Base-by-base conservation (phyloP, 1,140 invertebrate genomes). In the Lysiphlebus fabarum region DNA sequence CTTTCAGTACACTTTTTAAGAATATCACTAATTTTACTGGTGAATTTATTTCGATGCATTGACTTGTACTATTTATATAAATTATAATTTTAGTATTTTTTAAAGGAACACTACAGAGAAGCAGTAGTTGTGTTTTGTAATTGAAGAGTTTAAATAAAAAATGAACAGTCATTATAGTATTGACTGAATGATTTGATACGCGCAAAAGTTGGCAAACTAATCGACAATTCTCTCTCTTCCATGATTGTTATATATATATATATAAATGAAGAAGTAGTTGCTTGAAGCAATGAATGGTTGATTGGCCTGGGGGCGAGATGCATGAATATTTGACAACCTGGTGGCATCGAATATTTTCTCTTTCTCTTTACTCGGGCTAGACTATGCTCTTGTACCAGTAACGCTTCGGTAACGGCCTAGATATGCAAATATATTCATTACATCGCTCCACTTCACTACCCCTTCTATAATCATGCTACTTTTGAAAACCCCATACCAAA, bases 341-440 rank as follows among this genome's bases (percentile, higher is more conserved):
- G 66, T 41, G 17, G 17, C 17, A 26, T 26, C 53, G 43, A n/a
- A n/a, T 55, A 66, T 68, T 71, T 59, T 62, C 44, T 42, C 37
- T 33, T 41, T 44, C 51, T 10, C 41, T 58, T 50, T 48, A 10
- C 60, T 62, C 53, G 69, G 63, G 63, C 14, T 47, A 66, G 71
- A 68, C 67, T 26, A 26, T 26, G 17, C 17, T 26, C 67, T 72
- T 74, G 72, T 73, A 72, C 69, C 66, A 65, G 73, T 71, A 74
- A 76, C 72, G 68, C 69, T 74, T 77, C 68, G 65, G 74, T 76
- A 76, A 77, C 74, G 74, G 73, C 67, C 67, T 72, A 67, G 72
- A 76, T 77, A 77, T 77, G 74, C 74, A 77, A 77, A 77, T 77
- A 76, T 77, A 77, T 77, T 76, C 74, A 77, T 76, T 75, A 76